Conservation (phyloP, 2,797 vertebrate species). For the Enteromius paludinosus region DNA sequence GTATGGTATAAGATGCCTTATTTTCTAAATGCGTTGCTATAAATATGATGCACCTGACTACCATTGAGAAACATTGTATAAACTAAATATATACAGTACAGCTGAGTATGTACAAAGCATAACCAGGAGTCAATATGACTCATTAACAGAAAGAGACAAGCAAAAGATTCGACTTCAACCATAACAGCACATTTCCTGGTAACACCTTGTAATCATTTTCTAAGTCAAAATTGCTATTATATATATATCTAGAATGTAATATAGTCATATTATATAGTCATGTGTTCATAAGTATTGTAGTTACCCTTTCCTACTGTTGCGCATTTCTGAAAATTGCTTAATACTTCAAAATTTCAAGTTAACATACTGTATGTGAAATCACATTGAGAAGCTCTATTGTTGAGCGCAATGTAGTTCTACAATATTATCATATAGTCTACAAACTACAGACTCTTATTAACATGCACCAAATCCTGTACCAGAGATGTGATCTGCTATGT, state of each 20-base stretch:
- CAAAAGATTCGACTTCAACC: constrained; percentile 54
- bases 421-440: constrained; percentile 9
- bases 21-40: constrained; percentile 66
- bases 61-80: constrained; percentile 52
- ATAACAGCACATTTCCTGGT: constrained; percentile 52
- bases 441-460: constrained; percentile 17
- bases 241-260: background rate
- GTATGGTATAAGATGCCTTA: background rate
- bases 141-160: constrained; percentile 66
- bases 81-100: constrained; percentile 71
- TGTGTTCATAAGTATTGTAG: background rate
- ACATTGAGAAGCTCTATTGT: constrained; percentile 11
- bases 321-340: constrained; percentile 68
- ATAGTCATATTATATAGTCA: background rate
- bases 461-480: constrained; percentile 22
- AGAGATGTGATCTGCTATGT: background rate
- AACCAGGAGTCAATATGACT: constrained; percentile 88
- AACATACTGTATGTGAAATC: constrained; percentile 54
- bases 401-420: background rate
- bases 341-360: constrained; percentile 67
- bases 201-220: constrained; percentile 31
- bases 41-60: constrained; percentile 67
- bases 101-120: constrained; percentile 58
- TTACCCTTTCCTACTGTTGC: constrained; percentile 29
- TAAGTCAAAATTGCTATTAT: background rate